phyloP scores from a whole-genome alignment of 2,797 vertebrate genomes.

The Thripadectes ignobilis region DNA sequence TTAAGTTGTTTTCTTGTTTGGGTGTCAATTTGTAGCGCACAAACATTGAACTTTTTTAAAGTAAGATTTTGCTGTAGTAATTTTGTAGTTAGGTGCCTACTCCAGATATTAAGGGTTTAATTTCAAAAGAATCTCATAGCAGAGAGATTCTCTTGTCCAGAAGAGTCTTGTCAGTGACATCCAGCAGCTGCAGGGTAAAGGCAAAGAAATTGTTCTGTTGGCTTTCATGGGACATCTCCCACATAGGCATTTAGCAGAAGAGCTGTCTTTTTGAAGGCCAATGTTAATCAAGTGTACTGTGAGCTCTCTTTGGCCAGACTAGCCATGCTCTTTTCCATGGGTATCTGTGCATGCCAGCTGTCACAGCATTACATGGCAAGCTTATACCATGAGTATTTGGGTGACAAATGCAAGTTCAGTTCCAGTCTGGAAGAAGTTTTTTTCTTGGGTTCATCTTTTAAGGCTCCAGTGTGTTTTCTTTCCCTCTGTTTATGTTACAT shows the following conservation, averaged over 20 bases:
- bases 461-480: not conserved
- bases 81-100: not conserved
- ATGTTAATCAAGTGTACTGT: not conserved
- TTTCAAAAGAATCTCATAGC: not conserved
- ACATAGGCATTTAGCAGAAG: not conserved
- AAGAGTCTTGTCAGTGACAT: not conserved
- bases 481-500: not conserved
- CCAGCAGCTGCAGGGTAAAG: not conserved
- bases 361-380: not conserved
- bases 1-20: not conserved
- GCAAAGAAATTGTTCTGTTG: not conserved
- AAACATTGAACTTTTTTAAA: not conserved
- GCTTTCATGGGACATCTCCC: not conserved
- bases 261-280: not conserved
- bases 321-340: not conserved
- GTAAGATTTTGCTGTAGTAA: not conserved
- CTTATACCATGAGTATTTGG: not conserved
- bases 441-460: not conserved
- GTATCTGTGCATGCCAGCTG: not conserved
- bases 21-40: not conserved
- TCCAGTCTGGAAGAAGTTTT: not conserved
- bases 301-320: not conserved
- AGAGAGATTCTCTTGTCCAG: not conserved
- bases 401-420: not conserved
- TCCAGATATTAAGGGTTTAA: not conserved